Percentiles rank a stretch among this genome's conserved stretches.
These are phyloP conservation scores for Tetrax tetrax DNA, from an alignment of 2,113 vertebrate species.

Conservation along the genomic window DNA sequence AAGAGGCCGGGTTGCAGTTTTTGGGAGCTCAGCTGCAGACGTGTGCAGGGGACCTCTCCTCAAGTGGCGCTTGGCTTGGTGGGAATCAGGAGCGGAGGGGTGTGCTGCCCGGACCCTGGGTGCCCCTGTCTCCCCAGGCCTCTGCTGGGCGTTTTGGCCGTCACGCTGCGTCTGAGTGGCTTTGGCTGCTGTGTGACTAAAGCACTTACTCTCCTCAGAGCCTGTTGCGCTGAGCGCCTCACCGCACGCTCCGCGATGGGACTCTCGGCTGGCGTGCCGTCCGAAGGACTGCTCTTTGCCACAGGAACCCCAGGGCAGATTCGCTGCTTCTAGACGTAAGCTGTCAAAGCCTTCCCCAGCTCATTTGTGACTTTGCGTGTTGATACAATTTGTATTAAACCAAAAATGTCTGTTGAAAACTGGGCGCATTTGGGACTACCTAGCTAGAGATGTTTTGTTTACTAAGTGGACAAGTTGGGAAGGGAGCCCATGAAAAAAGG, in stretches of 20 bases:
- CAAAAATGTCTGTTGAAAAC: neutral
- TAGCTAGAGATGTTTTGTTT: neutral
- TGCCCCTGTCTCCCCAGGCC: neutral
- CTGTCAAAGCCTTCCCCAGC: neutral
- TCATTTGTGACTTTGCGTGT: neutral
- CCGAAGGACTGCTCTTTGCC: neutral
- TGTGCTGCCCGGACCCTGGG: neutral
- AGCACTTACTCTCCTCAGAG: neutral
- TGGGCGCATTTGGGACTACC: neutral
- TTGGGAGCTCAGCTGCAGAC: neutral
- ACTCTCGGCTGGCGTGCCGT: neutral
- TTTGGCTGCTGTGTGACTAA: neutral
- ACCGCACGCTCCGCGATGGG: accelerated
- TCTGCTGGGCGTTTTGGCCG: neutral
- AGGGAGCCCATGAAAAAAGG: neutral
- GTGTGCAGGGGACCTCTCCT: neutral
- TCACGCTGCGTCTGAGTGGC: neutral
- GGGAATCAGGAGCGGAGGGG: neutral
- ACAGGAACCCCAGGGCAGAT: neutral
- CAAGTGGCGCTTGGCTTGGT: neutral
- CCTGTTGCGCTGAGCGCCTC: neutral
- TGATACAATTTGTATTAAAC: neutral
- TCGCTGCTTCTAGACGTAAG: accelerated
- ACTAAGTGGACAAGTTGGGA: neutral
- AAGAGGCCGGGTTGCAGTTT: neutral